Evolutionary conservation across 1,140 invertebrate species (phyloP), one percentile per base, ranked within the genome.

Genomic region (Panulirus ornatus): DNA sequence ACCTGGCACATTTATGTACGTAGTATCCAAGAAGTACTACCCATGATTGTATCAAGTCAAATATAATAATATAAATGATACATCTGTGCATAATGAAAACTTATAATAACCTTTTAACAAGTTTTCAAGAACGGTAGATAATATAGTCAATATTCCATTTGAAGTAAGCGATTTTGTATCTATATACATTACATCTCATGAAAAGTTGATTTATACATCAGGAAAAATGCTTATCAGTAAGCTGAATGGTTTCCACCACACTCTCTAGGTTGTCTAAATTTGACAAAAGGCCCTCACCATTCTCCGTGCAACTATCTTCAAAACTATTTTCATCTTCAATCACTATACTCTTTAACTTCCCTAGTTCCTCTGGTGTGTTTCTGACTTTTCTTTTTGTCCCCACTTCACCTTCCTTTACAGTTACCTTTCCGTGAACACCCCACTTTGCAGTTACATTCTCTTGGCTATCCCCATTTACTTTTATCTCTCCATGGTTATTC

Each of bases 231-330:
- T 66, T 66, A 47, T 87, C 84, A 30, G 84, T 87, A n/a, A 87
- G 51, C 0, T 87, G 73, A 58, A 87, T 36, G n/a, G 84, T 87
- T 66, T 87, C 84, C 40, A 87, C 51, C 19, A 87, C 75, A 87
- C 84, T 87, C 5, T 87, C 84, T 27, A 84, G 82, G 27, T 84
- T 84, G 0, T 42, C 82, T 11, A 84, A n/a, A 51, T 34, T 30
- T 16, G 82, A 71, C n/a, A 84, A 70, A 44, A 84, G 66, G 14
- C 66, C 82, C 44, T 84, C 82, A 27, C 66, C 82, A 51, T 42
- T 73, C 9, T 76, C 75, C 27, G 40, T 40, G 14, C 9, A 76
- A 27, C 75, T 22, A 11, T 76, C 75, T 11, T 22, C 71, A n/a
- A n/a, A n/a, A 75, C 71, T 30, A 3, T 14, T 2, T 27, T 76